Percentiles rank a stretch among this genome's conserved stretches.
Conservation (phyloP, 2,797 vertebrate species). For the Tragopan temminckii region DNA sequence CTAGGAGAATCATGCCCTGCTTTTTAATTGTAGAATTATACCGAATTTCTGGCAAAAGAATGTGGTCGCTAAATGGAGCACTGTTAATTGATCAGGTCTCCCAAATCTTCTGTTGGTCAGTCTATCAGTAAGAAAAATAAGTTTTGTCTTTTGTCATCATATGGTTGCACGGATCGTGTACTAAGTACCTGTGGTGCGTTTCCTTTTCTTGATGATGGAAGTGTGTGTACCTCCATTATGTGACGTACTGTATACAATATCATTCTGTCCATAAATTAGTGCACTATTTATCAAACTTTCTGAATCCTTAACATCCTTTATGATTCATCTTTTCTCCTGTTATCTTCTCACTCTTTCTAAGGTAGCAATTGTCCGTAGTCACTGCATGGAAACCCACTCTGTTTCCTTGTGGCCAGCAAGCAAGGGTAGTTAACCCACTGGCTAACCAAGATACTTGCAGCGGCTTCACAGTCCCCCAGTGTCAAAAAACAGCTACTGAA, state of each 20-base stretch:
- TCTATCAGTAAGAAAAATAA: background rate
- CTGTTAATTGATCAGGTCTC: background rate
- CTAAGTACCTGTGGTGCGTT: accelerated
- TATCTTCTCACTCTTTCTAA: background rate
- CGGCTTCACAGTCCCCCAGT: background rate
- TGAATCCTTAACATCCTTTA: background rate
- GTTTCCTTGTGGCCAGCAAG: background rate
- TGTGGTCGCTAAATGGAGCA: background rate
- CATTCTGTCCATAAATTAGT: background rate
- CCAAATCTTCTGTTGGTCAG: background rate
- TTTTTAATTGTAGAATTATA: background rate
- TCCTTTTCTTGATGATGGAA: background rate
- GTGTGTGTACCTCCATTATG: background rate
- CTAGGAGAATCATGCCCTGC: background rate
- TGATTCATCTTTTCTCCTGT: background rate
- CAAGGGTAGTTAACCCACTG: background rate
- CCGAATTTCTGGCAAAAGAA: background rate
- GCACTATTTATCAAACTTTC: background rate
- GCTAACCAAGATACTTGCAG: background rate
- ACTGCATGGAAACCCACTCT: background rate
- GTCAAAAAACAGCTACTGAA: background rate
- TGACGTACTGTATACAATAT: background rate
- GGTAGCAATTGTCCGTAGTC: background rate
- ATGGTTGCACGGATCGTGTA: background rate
- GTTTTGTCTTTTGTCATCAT: background rate